phyloP scores from a whole-genome alignment of 92 coral and sea anemone species.

The Parazoanthus atlanticus region DNA sequence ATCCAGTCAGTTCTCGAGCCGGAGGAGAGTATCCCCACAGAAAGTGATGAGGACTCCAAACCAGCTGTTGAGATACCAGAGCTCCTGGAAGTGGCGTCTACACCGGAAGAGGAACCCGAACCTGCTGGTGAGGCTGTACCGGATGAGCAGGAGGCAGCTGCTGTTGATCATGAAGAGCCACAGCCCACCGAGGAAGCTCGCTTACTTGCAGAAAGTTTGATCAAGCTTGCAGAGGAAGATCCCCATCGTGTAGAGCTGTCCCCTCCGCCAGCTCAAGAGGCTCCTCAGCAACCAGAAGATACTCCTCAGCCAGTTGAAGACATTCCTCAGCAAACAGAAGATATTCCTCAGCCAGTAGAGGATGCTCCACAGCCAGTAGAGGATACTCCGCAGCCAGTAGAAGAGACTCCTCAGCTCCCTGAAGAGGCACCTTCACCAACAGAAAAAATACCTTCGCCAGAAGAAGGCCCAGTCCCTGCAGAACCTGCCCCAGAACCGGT shows the following conservation, averaged over 20 bases:
- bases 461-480: conserved; percentile 11
- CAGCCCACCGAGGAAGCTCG: conserved; percentile 28
- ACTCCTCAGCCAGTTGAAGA: conserved; percentile 5
- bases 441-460: neutral
- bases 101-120: conserved; percentile 18
- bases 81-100: conserved; percentile 19
- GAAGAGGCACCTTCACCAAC: conserved; percentile 5
- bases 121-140: neutral
- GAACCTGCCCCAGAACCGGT: neutral
- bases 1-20: conserved; percentile 36
- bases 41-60: conserved; percentile 32
- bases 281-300: conserved; percentile 3
- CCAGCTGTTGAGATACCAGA: conserved; percentile 39
- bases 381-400: neutral
- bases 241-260: neutral
- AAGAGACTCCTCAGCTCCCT: neutral
- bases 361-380: neutral
- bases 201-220: conserved; percentile 29
- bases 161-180: neutral
- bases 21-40: conserved; percentile 23
- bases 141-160: neutral
- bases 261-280: neutral
- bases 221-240: conserved; percentile 22
- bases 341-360: neutral
- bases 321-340: conserved; percentile 2